phyloP scores from a whole-genome alignment of 53 echinoderm and acorn worm genomes.

The Arbacia lixula region DNA sequence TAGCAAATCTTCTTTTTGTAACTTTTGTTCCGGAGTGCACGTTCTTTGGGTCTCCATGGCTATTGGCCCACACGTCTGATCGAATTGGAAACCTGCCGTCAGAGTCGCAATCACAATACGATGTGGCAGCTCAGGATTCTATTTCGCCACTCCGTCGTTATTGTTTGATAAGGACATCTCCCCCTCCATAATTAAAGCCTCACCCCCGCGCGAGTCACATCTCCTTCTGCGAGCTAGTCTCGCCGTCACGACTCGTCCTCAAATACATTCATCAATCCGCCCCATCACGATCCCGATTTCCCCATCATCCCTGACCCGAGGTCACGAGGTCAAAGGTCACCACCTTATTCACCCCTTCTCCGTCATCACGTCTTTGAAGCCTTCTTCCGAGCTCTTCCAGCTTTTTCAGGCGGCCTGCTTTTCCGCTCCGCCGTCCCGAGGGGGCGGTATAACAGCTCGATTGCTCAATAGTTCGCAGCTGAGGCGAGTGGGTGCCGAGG shows the following conservation, averaged over 20 bases:
- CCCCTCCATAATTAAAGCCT: slow-evolving; percentile 41
- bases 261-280: slow-evolving; percentile 53
- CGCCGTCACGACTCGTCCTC: slow-evolving; percentile 28
- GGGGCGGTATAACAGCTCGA: slow-evolving; percentile 59
- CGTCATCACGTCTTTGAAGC: slow-evolving; percentile 52
- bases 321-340: slow-evolving; percentile 49
- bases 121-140: slow-evolving; percentile 33
- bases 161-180: background rate
- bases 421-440: slow-evolving; percentile 41
- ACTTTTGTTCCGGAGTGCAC: too few species aligned
- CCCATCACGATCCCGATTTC: slow-evolving; percentile 57
- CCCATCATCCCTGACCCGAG: slow-evolving; percentile 56
- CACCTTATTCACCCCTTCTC: slow-evolving; percentile 53
- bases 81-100: background rate
- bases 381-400: slow-evolving; percentile 10
- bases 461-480: slow-evolving; percentile 45
- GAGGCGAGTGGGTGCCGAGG: slow-evolving; percentile 24
- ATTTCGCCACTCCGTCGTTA: slow-evolving; percentile 22
- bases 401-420: slow-evolving; percentile 20
- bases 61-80: slow-evolving; percentile 21
- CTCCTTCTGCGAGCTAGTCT: slow-evolving; percentile 27
- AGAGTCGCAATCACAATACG: background rate
- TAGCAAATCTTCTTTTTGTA: too few species aligned
- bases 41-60: slow-evolving; percentile 6
- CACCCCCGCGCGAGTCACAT: slow-evolving; percentile 23